Evolutionary conservation across 1,140 invertebrate genomes (phyloP).

Genomic region (Sitobion miscanthi): DNA sequence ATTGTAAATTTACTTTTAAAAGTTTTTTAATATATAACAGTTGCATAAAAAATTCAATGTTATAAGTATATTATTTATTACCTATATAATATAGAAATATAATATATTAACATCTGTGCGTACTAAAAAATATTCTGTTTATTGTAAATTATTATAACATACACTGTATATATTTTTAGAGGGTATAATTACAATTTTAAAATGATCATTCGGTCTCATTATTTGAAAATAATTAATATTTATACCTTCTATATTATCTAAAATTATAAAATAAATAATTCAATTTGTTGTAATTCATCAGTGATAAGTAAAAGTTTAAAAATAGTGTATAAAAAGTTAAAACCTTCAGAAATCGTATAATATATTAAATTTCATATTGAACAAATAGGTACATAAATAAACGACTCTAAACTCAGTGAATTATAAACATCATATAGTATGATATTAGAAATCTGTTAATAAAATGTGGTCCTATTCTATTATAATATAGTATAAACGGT

Average conservation of each 20-base stretch:
- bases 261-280: background rate
- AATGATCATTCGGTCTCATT: background rate
- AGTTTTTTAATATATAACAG: slow-evolving; percentile 7
- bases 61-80: background rate
- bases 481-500: background rate
- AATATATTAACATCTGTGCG: background rate
- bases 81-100: background rate
- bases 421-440: background rate
- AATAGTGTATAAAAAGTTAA: background rate
- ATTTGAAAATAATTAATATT: background rate
- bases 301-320: background rate
- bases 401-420: background rate
- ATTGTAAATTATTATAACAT: too few relatives aligned
- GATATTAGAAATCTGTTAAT: background rate
- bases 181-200: background rate
- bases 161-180: background rate
- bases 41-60: background rate
- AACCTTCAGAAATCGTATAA: background rate
- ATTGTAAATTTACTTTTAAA: background rate
- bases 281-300: background rate
- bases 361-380: background rate
- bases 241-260: background rate
- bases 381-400: background rate
- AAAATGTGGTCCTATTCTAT: background rate
- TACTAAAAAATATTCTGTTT: background rate